phyloP scores from a whole-genome alignment of 23 tunicate genomes.

The Ciona savignyi region DNA sequence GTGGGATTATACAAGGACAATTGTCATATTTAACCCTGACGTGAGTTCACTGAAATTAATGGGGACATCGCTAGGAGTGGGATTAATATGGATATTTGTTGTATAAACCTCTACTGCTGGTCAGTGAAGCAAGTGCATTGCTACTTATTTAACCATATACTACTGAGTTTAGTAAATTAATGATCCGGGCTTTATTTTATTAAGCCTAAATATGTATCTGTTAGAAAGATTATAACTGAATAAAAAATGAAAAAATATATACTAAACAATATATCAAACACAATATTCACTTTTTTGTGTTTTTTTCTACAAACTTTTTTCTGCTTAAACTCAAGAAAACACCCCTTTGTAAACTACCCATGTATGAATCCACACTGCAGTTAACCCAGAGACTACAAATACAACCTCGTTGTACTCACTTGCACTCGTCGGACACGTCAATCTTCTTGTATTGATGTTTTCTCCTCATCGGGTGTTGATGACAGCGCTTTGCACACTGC shows the following conservation, averaged over 20 bases:
- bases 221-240: too few species aligned
- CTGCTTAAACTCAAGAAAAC: neutral
- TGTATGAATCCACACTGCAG: neutral
- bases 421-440: slow-evolving; percentile 56
- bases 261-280: too few species aligned
- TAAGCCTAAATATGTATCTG: too few species aligned
- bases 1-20: neutral
- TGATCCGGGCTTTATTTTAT: too few species aligned
- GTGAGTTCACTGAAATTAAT: too few species aligned
- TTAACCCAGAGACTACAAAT: neutral
- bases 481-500: slow-evolving; percentile 62
- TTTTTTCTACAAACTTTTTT: neutral
- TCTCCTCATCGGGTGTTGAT: slow-evolving; percentile 55
- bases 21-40: too few species aligned
- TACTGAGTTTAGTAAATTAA: too few species aligned
- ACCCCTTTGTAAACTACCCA: neutral
- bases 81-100: too few species aligned
- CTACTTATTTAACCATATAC: too few species aligned
- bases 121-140: neutral
- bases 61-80: too few species aligned
- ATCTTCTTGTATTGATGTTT: slow-evolving; percentile 37
- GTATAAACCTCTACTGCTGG: too few species aligned
- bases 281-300: neutral
- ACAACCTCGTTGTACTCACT: slow-evolving; percentile 1
- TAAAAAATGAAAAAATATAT: too few species aligned